These are phyloP conservation scores for Phyllotreta cruciferae DNA, from an alignment of 2,888 invertebrate species.

Conservation along the genomic window DNA sequence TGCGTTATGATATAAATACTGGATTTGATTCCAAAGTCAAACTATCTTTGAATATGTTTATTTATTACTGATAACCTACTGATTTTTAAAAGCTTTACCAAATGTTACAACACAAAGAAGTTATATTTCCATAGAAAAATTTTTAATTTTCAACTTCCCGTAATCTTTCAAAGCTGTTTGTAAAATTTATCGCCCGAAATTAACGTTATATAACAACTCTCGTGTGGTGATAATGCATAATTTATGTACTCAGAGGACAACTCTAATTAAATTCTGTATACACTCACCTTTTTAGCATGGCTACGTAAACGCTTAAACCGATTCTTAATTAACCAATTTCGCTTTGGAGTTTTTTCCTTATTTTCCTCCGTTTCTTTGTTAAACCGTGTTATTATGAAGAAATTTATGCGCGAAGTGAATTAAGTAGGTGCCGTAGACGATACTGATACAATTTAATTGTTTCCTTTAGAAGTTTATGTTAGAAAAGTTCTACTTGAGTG, in stretches of 20 bases:
- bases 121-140: not conserved
- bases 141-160: constrained; percentile 11
- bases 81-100: too few relatives aligned
- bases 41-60: too few relatives aligned
- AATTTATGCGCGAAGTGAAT: constrained; percentile 23
- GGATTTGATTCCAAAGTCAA: too few relatives aligned
- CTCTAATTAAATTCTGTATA: constrained; percentile 9
- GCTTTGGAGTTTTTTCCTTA: constrained; percentile 12
- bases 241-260: constrained; percentile 1
- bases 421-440: constrained; percentile 16
- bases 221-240: constrained; percentile 11
- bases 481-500: constrained; percentile 16
- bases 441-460: constrained; percentile 33
- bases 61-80: too few relatives aligned
- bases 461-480: constrained; percentile 27
- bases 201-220: constrained; percentile 14
- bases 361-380: constrained; percentile 14
- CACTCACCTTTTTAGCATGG: constrained; percentile 1
- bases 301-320: constrained; percentile 1
- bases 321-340: constrained; percentile 29
- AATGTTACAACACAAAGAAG: too few relatives aligned
- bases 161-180: constrained; percentile 3
- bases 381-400: constrained; percentile 28
- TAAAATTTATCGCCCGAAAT: constrained; percentile 10
- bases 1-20: too few relatives aligned